Percentiles rank a stretch among this genome's conserved stretches.
Evolutionary conservation across 1,140 invertebrate genomes (phyloP).

Genomic region (Dermatophagoides farinae): DNA sequence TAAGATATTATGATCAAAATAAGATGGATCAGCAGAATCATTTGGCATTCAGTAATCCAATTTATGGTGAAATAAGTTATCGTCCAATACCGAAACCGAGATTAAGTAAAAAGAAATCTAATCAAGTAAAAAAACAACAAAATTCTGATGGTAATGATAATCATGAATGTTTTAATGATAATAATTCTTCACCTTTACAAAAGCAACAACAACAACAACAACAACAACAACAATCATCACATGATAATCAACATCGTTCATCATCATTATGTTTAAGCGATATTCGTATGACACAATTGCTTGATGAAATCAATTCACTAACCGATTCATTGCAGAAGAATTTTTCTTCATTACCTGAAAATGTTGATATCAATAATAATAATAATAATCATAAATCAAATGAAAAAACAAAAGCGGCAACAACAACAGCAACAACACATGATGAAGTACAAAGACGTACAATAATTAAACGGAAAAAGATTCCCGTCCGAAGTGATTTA

Average conservation of each 20-base stretch:
- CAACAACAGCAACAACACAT: no score
- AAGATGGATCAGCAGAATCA: background rate
- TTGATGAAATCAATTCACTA: background rate
- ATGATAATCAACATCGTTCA: background rate
- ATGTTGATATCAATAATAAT: no score
- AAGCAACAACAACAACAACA: background rate
- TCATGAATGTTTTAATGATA: no score
- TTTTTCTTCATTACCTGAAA: no score
- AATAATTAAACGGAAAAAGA: no score
- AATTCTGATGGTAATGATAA: background rate
- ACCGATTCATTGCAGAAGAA: background rate
- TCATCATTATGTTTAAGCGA: no score
- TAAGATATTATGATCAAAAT: background rate
- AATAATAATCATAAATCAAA: no score
- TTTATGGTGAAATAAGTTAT: background rate
- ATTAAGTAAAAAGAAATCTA: background rate
- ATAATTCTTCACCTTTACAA: background rate
- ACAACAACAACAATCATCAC: background rate
- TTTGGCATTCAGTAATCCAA: conserved; percentile 6
- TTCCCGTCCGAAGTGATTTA: no score
- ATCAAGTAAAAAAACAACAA: background rate
- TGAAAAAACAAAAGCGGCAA: no score
- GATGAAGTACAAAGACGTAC: no score
- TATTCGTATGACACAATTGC: background rate
- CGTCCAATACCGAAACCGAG: background rate